Conservation (phyloP, 2,113 vertebrate genomes). For the Chaenocephalus aceratus region DNA sequence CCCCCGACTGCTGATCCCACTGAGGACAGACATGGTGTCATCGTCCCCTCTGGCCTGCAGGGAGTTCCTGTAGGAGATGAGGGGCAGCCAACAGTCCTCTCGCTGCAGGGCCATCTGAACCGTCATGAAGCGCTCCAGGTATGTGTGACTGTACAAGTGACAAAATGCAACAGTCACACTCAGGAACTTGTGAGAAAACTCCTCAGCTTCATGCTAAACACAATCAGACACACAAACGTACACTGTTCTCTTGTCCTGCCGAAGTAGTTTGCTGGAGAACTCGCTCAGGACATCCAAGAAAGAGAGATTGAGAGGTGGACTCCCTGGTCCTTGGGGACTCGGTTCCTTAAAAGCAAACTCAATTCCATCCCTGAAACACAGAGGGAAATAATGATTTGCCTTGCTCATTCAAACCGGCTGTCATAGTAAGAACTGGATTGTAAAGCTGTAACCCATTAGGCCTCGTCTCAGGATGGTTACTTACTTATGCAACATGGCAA, state of each 20-base stretch:
- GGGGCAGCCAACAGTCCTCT: constrained; percentile 97
- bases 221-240: constrained; percentile 82
- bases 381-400: not conserved
- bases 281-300: constrained; percentile 97
- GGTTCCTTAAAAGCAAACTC: constrained; percentile 98
- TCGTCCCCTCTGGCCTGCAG: constrained; percentile 94
- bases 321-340: constrained; percentile 94
- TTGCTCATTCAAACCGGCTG: not conserved
- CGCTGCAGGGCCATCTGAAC: constrained; percentile 97
- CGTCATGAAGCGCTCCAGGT: constrained; percentile 98
- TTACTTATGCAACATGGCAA: constrained; percentile 99
- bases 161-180: constrained; percentile 9
- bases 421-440: not conserved
- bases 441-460: not conserved
- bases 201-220: not conserved
- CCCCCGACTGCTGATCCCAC: constrained; percentile 93
- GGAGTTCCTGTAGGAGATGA: constrained; percentile 98
- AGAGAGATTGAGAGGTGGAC: constrained; percentile 93
- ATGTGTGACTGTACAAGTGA: constrained; percentile 87
- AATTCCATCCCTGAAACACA: constrained; percentile 90
- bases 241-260: constrained; percentile 98
- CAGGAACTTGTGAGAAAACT: constrained; percentile 9
- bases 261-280: constrained; percentile 97
- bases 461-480: constrained; percentile 36
- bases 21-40: constrained; percentile 96